phyloP scores from a whole-genome alignment of 2,888 invertebrate genomes.

The Lithosia quadra region DNA sequence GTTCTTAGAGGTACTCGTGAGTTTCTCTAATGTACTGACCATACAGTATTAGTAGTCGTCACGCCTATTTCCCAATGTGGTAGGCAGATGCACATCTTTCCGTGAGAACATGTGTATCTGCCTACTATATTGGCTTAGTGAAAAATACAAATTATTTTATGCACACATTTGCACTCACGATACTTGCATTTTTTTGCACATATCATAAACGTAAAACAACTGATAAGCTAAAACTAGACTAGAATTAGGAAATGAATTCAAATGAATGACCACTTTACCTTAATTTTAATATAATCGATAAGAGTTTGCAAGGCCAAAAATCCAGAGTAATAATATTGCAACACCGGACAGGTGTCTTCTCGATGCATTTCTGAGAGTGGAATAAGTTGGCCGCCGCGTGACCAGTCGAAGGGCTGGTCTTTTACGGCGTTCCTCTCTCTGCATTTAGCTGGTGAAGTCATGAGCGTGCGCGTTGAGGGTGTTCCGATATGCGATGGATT shows the following conservation, averaged over 20 bases:
- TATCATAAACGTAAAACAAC: background rate
- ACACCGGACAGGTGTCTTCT: conserved; percentile 91
- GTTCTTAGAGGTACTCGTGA: no score
- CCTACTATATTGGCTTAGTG: no score
- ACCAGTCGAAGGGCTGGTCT: conserved; percentile 88
- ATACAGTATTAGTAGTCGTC: no score
- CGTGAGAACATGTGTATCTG: no score
- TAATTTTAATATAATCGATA: conserved; percentile 91
- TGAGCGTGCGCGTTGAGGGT: conserved; percentile 89
- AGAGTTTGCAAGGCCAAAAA: conserved; percentile 91
- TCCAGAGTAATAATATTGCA: conserved; percentile 92
- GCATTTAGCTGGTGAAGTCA: conserved; percentile 90
- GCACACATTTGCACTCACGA: no score
- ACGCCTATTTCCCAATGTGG: no score
- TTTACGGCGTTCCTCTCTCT: conserved; percentile 87
- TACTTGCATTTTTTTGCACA: no score
- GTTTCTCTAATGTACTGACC: no score
- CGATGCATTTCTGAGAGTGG: conserved; percentile 88
- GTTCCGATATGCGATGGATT: conserved; percentile 90
- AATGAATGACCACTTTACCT: conserved; percentile 72
- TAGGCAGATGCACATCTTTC: no score
- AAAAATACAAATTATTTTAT: no score
- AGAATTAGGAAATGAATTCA: background rate
- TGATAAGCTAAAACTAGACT: background rate
- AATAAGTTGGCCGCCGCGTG: conserved; percentile 80